These are phyloP conservation scores for Motacilla alba DNA, from an alignment of 2,113 vertebrate genomes.

Conservation along the genomic window DNA sequence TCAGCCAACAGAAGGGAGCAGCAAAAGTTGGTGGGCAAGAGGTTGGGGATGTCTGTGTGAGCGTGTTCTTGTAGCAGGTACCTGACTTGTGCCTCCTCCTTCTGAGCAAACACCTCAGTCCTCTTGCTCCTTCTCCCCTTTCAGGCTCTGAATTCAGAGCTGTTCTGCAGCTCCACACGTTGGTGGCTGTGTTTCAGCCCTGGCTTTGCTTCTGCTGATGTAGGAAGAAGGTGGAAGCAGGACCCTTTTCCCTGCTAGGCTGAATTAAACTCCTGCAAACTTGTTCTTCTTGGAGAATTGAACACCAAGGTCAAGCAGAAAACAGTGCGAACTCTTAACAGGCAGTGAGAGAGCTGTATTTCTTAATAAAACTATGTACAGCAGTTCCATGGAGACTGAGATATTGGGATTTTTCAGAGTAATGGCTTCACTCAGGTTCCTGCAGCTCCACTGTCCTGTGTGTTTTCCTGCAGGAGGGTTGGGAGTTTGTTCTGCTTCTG, in stretches of 20 bases:
- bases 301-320: not conserved
- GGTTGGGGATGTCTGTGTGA: fast-evolving
- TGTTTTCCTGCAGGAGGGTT: not conserved
- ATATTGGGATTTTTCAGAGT: not conserved
- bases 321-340: not conserved
- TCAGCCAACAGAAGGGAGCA: not conserved
- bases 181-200: not conserved
- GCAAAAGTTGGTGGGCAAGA: not conserved
- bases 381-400: not conserved
- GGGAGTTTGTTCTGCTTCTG: not conserved
- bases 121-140: not conserved
- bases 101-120: not conserved
- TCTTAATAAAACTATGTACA: not conserved
- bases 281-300: not conserved
- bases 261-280: not conserved
- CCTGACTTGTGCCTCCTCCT: not conserved
- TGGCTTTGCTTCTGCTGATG: not conserved
- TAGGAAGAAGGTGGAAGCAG: not conserved
- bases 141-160: not conserved
- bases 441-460: fast-evolving
- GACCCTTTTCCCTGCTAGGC: not conserved
- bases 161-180: fast-evolving
- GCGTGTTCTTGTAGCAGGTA: not conserved
- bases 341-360: not conserved
- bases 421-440: not conserved